Conservation (phyloP, 2,888 invertebrate species). For the Dryobota labecula region DNA sequence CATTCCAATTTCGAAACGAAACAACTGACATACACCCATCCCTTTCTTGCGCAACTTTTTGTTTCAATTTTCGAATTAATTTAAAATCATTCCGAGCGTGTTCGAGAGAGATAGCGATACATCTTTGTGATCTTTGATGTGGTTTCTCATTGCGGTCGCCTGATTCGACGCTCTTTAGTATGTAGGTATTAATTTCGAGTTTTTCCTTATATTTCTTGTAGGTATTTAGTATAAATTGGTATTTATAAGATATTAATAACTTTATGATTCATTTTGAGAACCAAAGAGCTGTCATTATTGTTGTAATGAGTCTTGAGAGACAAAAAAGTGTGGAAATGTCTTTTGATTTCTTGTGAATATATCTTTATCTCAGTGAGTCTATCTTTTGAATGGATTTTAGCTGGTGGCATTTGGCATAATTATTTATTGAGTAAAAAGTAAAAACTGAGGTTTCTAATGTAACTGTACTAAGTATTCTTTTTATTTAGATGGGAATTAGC, state of each 20-base stretch:
- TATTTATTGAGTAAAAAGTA: neutral
- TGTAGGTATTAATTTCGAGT: slow-evolving; percentile 29
- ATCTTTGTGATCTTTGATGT: slow-evolving; percentile 29
- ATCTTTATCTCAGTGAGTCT: neutral
- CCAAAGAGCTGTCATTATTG: slow-evolving; percentile 36
- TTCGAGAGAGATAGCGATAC: slow-evolving; percentile 57
- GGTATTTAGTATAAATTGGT: slow-evolving; percentile 27
- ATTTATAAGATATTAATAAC: slow-evolving; percentile 29
- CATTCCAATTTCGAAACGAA: slow-evolving; percentile 71
- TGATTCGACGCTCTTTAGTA: slow-evolving; percentile 41
- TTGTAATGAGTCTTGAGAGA: slow-evolving; percentile 30
- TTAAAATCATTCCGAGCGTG: slow-evolving; percentile 59
- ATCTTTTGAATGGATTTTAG: neutral
- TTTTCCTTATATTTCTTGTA: slow-evolving; percentile 54
- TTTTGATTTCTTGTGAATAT: slow-evolving; percentile 1
- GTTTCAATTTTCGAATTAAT: slow-evolving; percentile 73
- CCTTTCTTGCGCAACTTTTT: slow-evolving; percentile 68
- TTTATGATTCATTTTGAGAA: slow-evolving; percentile 24
- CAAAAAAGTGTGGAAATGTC: slow-evolving; percentile 35
- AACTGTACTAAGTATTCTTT: neutral
- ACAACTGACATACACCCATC: slow-evolving; percentile 65
- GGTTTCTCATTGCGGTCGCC: slow-evolving; percentile 47
- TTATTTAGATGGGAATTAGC: neutral
- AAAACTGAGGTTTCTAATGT: neutral
- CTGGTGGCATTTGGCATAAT: too few species aligned